Evolutionary conservation across 2,797 vertebrate species (phyloP), one percentile per base, ranked within the genome.

Genomic region (Triplophysa yarkandensis): DNA sequence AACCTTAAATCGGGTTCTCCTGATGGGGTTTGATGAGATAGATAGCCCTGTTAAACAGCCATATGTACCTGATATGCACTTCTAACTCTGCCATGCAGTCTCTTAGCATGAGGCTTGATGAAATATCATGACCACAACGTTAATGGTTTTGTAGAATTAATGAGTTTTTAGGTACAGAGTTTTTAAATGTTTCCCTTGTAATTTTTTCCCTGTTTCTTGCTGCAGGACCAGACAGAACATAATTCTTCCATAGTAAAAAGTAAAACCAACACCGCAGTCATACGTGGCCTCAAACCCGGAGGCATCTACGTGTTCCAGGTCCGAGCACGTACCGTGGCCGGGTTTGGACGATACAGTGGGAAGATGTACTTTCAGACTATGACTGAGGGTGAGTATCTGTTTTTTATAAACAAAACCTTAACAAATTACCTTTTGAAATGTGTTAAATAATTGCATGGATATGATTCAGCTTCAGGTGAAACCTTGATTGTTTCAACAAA

Each of bases 341-440:
- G 98, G 2, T 99, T 98, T 0, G 98, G 98, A 85, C 95, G 96
- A 79, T 98, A 96, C 88, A 99, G 98, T 0, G 98, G 98, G 78
- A 99, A 99, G 90, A 97, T 99, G 89, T 99, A 99, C 87, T 99
- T 98, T 92, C 98, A 99, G 92, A 98, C 98, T 88, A 98, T 99
- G 97, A 98, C 97, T 0, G 97, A 98, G 92, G 98, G 98, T 99
- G 86, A 94, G 93, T 80, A 83, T 11, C 46, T 41, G 52, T 39
- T 55, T 14, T 7, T 11, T 27, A 19, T n/a, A 6, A 25, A 46
- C 6, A 21, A 28, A 61, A 71, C 27, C 11, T 1, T 13, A n/a
- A 19, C 32, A 7, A 17, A 13, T 54, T 17, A 58, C 6, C 27
- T 34, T 4, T 25, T 57, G 1, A 57, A 9, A 19, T 55, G 23